These are phyloP conservation scores for Coturnix japonica DNA, from an alignment of 2,113 vertebrate species.

Conservation along the genomic window DNA sequence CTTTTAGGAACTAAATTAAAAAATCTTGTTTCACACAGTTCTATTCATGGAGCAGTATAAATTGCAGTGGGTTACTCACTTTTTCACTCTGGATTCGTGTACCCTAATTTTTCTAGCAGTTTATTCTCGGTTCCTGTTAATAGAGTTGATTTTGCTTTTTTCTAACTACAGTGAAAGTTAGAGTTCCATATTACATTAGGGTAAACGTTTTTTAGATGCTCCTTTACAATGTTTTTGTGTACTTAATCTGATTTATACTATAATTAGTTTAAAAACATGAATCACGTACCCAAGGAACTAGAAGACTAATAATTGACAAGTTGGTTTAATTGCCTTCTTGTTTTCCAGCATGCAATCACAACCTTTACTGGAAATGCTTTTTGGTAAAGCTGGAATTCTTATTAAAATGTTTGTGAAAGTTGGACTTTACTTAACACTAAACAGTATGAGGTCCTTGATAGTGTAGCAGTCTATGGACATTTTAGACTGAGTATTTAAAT, in stretches of 20 bases:
- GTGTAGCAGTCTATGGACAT: background rate
- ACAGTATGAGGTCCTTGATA: background rate
- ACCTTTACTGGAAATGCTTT: background rate
- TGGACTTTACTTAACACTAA: background rate
- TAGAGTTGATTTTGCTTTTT: background rate
- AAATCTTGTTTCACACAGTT: background rate
- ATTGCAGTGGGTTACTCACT: background rate
- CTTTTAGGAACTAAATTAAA: conserved; percentile 3
- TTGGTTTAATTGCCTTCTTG: background rate
- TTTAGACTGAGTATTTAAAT: background rate
- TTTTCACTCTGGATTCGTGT: background rate
- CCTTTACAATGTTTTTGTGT: background rate
- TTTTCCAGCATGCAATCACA: background rate
- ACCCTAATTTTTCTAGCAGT: background rate
- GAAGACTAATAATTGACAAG: background rate
- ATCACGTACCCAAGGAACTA: background rate
- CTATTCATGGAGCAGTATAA: conserved; percentile 13
- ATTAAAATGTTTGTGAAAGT: background rate
- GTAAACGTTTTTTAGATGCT: background rate
- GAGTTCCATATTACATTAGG: background rate
- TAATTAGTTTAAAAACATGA: background rate
- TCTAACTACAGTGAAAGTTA: background rate
- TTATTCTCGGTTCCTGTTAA: background rate
- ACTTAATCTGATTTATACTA: background rate
- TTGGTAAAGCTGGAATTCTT: background rate